Percentiles rank a stretch among this genome's conserved stretches.
phyloP scores from a whole-genome alignment of 2,797 vertebrate species.

The Anguilla megastoma region DNA sequence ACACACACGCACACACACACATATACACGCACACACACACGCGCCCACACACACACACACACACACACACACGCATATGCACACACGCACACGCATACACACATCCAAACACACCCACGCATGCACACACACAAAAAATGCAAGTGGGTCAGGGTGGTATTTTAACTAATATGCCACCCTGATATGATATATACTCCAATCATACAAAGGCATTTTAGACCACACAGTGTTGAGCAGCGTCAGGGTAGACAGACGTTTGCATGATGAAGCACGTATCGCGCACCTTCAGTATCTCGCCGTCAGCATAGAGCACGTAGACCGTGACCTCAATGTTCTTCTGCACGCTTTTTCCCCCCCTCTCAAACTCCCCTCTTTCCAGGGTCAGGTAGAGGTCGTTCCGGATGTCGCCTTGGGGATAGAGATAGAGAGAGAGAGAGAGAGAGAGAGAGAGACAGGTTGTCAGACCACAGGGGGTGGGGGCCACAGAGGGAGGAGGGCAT shows the following conservation, averaged over 20 bases:
- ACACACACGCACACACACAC: too few species aligned
- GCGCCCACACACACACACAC: too few species aligned
- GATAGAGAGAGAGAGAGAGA: neutral
- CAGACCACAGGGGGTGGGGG: neutral
- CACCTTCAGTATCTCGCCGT: constrained; percentile 96
- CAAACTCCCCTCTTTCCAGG: constrained; percentile 93
- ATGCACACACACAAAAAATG: neutral
- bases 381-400: constrained; percentile 96
- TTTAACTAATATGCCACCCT: neutral
- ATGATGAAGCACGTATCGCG: constrained; percentile 19
- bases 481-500: neutral
- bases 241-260: neutral
- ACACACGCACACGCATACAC: too few species aligned
- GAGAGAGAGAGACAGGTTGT: neutral
- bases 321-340: constrained; percentile 99
- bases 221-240: neutral
- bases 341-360: constrained; percentile 96
- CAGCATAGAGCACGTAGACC: constrained; percentile 94
- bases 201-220: neutral
- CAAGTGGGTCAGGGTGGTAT: neutral
- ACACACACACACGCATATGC: too few species aligned
- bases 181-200: neutral
- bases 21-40: too few species aligned
- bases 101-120: too few species aligned
- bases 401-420: constrained; percentile 80